Conservation (phyloP, 2,113 vertebrate genomes). For the Atractosteus spatula region DNA sequence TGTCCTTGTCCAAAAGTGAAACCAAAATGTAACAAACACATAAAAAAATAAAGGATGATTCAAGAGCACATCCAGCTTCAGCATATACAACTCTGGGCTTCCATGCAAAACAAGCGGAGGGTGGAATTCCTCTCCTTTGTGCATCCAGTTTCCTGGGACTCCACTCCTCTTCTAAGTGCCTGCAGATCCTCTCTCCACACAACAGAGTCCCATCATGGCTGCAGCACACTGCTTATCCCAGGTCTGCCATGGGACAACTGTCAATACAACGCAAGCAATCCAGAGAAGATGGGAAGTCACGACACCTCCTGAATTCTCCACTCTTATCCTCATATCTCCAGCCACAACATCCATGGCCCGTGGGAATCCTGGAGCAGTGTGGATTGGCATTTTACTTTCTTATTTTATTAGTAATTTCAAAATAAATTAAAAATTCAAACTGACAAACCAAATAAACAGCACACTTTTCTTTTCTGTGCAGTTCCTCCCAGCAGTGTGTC, state of each 20-base stretch:
- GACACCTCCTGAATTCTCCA: slow-evolving; percentile 7
- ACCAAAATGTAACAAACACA: slow-evolving; percentile 43
- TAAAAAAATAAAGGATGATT: slow-evolving; percentile 61
- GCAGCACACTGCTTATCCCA: background rate
- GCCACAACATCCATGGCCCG: too few relatives aligned
- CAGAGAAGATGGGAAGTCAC: slow-evolving; percentile 35
- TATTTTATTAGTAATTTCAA: background rate
- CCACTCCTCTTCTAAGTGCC: slow-evolving; percentile 1
- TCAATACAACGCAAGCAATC: slow-evolving; percentile 9
- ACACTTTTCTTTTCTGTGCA: too few relatives aligned
- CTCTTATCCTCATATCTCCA: background rate
- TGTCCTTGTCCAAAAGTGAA: slow-evolving; percentile 16
- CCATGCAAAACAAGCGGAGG: slow-evolving; percentile 1
- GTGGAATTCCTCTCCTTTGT: slow-evolving; percentile 19
- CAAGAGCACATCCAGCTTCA: slow-evolving; percentile 33
- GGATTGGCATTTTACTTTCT: too few relatives aligned
- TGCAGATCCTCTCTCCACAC: slow-evolving; percentile 28
- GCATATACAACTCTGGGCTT: slow-evolving; percentile 29
- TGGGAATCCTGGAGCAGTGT: too few relatives aligned
- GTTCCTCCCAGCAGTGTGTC: background rate
- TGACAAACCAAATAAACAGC: too few relatives aligned
- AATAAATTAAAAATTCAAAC: slow-evolving; percentile 12
- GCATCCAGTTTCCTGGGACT: slow-evolving; percentile 16
- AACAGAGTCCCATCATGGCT: background rate
- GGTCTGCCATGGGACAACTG: background rate